Evolutionary conservation across 2,797 vertebrate genomes (phyloP), one percentile per base, ranked within the genome.

Genomic region (Tapirus indicus): DNA sequence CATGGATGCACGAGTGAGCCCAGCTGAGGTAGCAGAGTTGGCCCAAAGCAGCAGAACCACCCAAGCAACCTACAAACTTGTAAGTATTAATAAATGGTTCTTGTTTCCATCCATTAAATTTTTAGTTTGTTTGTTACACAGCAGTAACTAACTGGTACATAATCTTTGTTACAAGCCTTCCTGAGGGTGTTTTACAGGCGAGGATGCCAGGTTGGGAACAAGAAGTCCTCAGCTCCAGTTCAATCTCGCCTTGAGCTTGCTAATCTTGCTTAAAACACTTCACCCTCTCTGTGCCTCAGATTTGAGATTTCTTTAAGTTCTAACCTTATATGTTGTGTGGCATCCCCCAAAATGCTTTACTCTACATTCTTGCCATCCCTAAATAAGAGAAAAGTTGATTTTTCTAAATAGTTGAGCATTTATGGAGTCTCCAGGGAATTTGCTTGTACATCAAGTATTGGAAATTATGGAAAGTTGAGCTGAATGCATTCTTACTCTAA

Each of bases 391-490:
- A 38, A 87, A 74, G 27, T 35, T 89, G 3, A 27, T 72, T 92
- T 87, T 91, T 90, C 56, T 14, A 2, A 41, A 17, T 52, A 77
- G 25, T 62, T 91, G 71, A 74, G 20, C 1, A 56, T 79, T 82
- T 93, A 41, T 64, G 17, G 16, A 71, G 12, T 82, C 69, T 62
- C n/a, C 52, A 75, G 47, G 52, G 23, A 68, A 84, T 72, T 38
- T 87, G 1, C 1, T 95, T 66, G 0, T 83, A 82, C 0, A n/a
- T 83, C 35, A 93, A 93, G 62, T 54, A 54, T 27, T 89, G 44
- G 58, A 90, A 90, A 96, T 77, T 93, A 52, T 79, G 58, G 41
- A 62, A 94, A 85, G 14, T 29, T 87, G 27, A 89, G 12, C 17
- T 87, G 47, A 88, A 44, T 52, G 20, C 47, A 29, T 90, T 83